A percentile compares a stretch with the other conserved stretches of the same genome.
Conservation (phyloP, 2,113 vertebrate species). For the Rhegmatorhina hoffmannsi region DNA sequence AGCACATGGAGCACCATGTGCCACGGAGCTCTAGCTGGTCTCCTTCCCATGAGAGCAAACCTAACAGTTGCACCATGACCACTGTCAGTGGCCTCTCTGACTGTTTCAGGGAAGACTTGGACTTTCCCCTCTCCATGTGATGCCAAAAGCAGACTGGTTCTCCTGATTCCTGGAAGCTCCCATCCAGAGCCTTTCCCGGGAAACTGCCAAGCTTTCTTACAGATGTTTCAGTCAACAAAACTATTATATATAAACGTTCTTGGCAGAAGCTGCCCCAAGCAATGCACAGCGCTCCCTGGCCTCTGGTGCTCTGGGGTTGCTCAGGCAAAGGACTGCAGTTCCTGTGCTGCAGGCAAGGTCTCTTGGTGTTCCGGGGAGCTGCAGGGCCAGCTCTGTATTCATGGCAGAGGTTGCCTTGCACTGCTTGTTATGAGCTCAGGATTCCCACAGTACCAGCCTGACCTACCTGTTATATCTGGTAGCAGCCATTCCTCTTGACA, state of each 20-base stretch:
- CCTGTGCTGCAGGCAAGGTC: neutral
- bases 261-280: neutral
- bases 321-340: neutral
- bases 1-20: neutral
- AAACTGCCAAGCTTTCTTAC: neutral
- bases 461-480: neutral
- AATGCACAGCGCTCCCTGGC: neutral
- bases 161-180: neutral
- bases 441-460: fast-evolving
- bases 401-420: neutral
- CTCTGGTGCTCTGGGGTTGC: neutral
- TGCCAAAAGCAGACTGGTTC: neutral
- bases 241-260: neutral
- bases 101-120: neutral
- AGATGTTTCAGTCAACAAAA: neutral
- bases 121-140: neutral
- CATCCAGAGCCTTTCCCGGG: neutral
- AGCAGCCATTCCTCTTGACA: neutral
- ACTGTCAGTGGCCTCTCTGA: neutral
- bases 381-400: neutral
- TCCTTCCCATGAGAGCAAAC: neutral
- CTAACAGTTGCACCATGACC: neutral
- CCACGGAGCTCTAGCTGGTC: neutral
- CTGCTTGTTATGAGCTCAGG: neutral
- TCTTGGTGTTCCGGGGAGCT: neutral